phyloP scores from a whole-genome alignment of 2,113 vertebrate genomes.

The Ariopsis seemanni region DNA sequence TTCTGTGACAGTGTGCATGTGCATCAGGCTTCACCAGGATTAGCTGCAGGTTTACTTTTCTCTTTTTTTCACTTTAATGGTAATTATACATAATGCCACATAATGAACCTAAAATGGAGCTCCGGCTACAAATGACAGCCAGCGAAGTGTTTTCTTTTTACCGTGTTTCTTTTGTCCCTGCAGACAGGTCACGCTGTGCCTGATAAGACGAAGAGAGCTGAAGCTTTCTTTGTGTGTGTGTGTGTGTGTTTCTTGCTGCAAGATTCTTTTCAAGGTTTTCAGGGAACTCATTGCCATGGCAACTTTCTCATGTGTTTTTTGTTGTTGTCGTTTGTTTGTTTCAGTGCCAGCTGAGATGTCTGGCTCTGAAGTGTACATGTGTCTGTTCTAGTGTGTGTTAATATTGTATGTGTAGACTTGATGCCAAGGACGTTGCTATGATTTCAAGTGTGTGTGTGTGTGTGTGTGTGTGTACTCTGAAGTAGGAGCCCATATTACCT shows the following conservation, averaged over 20 bases:
- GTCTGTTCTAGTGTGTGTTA: neutral
- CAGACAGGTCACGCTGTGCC: neutral
- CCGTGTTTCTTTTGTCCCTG: constrained; percentile 5
- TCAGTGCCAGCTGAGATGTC: neutral
- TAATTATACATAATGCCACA: constrained; percentile 13
- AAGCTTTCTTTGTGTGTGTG: constrained; percentile 19
- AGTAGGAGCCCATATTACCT: neutral
- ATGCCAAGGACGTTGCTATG: neutral
- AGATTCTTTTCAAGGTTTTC: constrained; percentile 29
- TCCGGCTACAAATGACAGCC: neutral
- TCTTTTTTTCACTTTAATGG: neutral
- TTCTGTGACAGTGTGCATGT: neutral
- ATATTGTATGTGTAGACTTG: neutral
- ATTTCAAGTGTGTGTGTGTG: neutral
- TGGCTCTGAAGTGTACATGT: neutral
- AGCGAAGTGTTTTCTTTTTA: neutral
- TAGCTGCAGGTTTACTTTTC: neutral
- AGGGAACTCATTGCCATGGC: constrained; percentile 39
- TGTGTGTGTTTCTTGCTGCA: constrained; percentile 11
- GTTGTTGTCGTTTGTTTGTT: constrained; percentile 5
- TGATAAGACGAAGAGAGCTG: constrained; percentile 13
- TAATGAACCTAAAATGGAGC: constrained; percentile 11
- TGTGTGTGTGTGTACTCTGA: neutral
- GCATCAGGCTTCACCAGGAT: neutral
- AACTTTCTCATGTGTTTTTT: constrained; percentile 27